Evolutionary conservation across 2,888 invertebrate species (phyloP).

Genomic region (Julus scanicus): DNA sequence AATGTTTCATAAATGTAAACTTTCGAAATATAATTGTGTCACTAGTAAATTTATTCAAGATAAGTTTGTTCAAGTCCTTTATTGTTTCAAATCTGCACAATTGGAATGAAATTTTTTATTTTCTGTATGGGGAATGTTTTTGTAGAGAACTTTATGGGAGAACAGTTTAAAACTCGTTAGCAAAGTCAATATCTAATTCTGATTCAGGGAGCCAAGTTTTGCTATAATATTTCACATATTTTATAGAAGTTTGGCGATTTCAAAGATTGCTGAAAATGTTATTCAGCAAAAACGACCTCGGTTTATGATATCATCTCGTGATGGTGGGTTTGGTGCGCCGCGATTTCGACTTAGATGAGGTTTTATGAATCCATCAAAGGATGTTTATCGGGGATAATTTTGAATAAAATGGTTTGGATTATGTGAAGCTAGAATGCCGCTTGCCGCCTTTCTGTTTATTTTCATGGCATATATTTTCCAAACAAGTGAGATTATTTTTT

Average conservation of each 20-base stretch:
- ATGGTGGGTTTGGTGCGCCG: neutral
- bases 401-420: neutral
- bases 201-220: neutral
- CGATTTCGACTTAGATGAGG: neutral
- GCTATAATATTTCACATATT: neutral
- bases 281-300: neutral
- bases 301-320: neutral
- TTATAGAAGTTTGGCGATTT: neutral
- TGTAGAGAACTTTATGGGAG: no score
- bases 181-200: neutral
- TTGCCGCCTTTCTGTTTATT: neutral
- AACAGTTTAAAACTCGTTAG: neutral
- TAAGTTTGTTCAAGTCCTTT: no score
- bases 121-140: no score
- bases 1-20: no score
- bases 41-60: no score
- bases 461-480: neutral
- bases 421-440: neutral
- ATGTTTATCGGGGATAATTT: constrained; percentile 24
- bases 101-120: no score
- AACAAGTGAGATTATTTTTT: neutral
- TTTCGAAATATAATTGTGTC: no score
- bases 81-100: no score
- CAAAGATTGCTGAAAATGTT: neutral
- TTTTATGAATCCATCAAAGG: constrained; percentile 24